A percentile compares a stretch with the other conserved stretches of the same genome.
Conservation (phyloP, 2,797 vertebrate genomes). For the Astyanax mexicanus region DNA sequence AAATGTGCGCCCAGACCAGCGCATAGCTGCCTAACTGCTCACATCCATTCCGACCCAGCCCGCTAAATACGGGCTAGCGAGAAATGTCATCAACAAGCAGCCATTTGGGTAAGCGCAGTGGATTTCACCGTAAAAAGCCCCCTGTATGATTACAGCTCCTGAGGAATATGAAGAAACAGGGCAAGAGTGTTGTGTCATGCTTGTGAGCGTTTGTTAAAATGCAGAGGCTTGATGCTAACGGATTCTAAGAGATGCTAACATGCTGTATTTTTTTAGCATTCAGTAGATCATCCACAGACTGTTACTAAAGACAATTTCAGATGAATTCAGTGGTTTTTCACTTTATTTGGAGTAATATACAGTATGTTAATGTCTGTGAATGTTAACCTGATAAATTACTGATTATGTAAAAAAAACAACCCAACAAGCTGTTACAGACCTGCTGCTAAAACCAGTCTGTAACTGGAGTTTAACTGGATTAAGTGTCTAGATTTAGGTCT, state of each 20-base stretch:
- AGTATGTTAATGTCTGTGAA: no score
- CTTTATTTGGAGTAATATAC: no score
- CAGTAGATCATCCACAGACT: no score
- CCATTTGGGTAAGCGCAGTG: constrained; percentile 35
- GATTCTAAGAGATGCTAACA: constrained; percentile 18
- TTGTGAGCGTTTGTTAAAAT: constrained; percentile 51
- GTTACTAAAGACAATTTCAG: no score
- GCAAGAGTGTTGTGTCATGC: constrained; percentile 64
- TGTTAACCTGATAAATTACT: no score
- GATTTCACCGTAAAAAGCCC: constrained; percentile 44
- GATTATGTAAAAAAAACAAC: no score
- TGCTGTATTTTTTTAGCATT: constrained; percentile 3
- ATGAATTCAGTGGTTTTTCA: no score
- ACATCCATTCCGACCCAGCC: constrained; percentile 71
- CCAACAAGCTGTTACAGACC: no score
- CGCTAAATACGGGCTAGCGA: constrained; percentile 75
- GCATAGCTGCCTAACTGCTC: constrained; percentile 75
- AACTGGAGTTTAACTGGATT: no score
- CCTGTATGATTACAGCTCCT: constrained; percentile 60
- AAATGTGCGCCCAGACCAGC: constrained; percentile 70
- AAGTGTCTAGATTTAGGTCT: no score
- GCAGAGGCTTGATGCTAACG: constrained; percentile 9
- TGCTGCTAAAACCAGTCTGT: no score
- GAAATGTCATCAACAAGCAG: constrained; percentile 73
- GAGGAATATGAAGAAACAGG: constrained; percentile 53